These are phyloP conservation scores for Actenoides hombroni DNA, from an alignment of 2,113 vertebrate genomes.

Conservation along the genomic window DNA sequence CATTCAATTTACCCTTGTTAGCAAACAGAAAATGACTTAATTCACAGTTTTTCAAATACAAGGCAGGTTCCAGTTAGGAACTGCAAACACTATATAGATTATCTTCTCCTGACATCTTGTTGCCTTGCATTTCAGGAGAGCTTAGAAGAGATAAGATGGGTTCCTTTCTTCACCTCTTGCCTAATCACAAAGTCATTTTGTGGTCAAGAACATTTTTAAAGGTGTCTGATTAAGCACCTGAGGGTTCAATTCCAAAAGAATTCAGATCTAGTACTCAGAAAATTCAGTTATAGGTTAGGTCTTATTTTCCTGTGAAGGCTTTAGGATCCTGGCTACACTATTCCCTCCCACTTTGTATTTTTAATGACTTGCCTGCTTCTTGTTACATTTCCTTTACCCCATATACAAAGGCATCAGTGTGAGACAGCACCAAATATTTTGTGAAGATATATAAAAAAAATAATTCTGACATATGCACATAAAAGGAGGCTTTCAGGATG, in stretches of 20 bases:
- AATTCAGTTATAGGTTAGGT: neutral
- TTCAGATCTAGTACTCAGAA: neutral
- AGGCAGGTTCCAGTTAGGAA: neutral
- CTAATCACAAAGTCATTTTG: neutral
- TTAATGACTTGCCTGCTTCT: neutral
- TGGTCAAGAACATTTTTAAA: neutral
- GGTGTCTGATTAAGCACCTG: neutral
- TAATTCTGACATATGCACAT: neutral
- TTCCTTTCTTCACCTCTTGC: neutral
- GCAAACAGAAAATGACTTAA: neutral
- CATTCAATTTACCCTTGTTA: neutral
- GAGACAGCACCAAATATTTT: conserved; percentile 4
- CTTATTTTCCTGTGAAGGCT: neutral
- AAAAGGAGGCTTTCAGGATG: neutral
- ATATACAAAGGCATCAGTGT: conserved; percentile 8
- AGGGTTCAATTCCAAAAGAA: neutral
- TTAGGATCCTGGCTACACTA: neutral
- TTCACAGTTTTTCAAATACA: neutral
- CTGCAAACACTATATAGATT: neutral
- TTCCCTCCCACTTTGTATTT: neutral
- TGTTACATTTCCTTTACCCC: neutral
- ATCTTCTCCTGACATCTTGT: neutral
- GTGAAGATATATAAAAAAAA: neutral
- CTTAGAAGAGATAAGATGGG: neutral
- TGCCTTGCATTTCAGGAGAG: neutral